Conservation (phyloP, 2,797 vertebrate species). For the Stomatorhinus walkeri region DNA sequence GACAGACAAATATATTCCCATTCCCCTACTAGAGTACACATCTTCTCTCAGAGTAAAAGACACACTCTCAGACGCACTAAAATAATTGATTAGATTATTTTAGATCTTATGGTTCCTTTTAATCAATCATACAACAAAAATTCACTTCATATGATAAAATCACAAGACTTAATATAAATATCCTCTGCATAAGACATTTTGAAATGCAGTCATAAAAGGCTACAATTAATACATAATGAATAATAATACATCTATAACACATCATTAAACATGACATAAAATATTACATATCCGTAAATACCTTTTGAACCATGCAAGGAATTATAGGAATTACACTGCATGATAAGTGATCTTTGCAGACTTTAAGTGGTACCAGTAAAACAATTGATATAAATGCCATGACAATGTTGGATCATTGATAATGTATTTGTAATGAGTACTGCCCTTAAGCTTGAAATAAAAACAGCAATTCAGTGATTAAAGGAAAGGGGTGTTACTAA, state of each 20-base stretch:
- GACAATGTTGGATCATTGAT: neutral
- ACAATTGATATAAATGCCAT: neutral
- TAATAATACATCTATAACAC: constrained; percentile 4
- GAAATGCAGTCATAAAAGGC: neutral
- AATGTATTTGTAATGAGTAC: neutral
- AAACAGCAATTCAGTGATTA: constrained; percentile 6
- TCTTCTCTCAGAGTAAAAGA: neutral
- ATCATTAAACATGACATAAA: constrained; percentile 2
- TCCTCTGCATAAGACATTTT: neutral
- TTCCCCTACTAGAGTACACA: neutral
- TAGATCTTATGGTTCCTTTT: neutral
- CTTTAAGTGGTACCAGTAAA: neutral
- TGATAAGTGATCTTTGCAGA: neutral
- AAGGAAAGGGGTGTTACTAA: neutral
- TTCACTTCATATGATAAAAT: constrained; percentile 4
- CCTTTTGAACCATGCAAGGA: neutral
- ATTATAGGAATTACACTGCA: neutral
- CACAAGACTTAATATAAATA: neutral
- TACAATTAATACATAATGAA: neutral
- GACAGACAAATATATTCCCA: neutral
- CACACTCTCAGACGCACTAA: too few relatives aligned
- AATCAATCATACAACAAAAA: neutral
- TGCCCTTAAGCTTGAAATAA: neutral
- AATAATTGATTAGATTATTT: neutral
- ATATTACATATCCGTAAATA: constrained; percentile 1